Conservation (phyloP, 2,888 invertebrate species). For the Lycophotia porphyrea region DNA sequence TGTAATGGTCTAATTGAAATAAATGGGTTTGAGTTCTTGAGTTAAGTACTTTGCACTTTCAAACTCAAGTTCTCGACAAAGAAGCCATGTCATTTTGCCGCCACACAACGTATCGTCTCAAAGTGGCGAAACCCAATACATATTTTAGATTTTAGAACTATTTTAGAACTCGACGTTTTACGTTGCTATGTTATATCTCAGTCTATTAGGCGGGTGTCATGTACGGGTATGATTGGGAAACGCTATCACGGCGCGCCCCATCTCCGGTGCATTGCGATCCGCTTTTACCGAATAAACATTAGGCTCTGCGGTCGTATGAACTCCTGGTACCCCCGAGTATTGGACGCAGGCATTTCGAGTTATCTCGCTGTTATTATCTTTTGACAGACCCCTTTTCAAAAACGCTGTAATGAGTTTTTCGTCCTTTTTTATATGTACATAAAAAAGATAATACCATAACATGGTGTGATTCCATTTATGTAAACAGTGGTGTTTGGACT, state of each 20-base stretch:
- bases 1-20: too few relatives aligned
- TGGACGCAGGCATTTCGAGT: constrained; percentile 44
- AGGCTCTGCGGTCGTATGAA: constrained; percentile 49
- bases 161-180: constrained; percentile 21
- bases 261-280: constrained; percentile 71
- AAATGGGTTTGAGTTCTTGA: too few relatives aligned
- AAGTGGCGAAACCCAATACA: constrained; percentile 26
- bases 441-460: too few relatives aligned
- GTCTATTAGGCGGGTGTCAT: constrained; percentile 59
- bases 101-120: constrained; percentile 13
- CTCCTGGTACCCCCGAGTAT: constrained; percentile 41
- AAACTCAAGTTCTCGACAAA: constrained; percentile 35
- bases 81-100: constrained; percentile 23
- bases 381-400: constrained; percentile 55
- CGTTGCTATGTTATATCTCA: constrained; percentile 38
- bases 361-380: constrained; percentile 55
- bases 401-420: constrained; percentile 41
- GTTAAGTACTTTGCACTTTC: constrained; percentile 29
- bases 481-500: constrained; percentile 19
- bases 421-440: constrained; percentile 4
- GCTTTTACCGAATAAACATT: constrained; percentile 67
- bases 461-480: constrained; percentile 17
- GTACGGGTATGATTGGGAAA: constrained; percentile 67
- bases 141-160: constrained; percentile 49
- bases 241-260: constrained; percentile 69